Conservation (phyloP, 2,113 vertebrate species). For the Eptesicus fuscus region DNA sequence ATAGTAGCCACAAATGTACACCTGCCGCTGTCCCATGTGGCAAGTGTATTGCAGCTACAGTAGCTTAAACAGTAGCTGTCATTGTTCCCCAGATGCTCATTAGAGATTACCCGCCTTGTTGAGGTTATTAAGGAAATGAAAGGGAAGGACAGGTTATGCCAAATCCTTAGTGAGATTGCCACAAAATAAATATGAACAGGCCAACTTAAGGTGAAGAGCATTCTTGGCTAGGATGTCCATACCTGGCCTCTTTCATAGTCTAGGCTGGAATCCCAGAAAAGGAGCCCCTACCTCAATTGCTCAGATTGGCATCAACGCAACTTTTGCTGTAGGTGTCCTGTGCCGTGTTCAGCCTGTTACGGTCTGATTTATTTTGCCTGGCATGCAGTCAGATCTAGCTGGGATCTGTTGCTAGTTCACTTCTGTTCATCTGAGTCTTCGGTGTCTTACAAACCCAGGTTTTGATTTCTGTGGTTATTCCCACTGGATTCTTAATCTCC, state of each 20-base stretch:
- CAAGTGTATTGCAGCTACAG: constrained; percentile 10
- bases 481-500: background rate
- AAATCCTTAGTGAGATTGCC: background rate
- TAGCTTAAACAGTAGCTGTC: constrained; percentile 45
- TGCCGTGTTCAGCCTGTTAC: background rate
- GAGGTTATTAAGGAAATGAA: constrained; percentile 35
- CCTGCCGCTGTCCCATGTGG: background rate
- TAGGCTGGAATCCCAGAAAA: background rate
- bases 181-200: constrained; percentile 6
- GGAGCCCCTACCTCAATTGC: background rate
- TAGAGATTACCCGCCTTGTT: background rate
- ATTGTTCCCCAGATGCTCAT: constrained; percentile 34
- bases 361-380: background rate
- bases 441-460: background rate
- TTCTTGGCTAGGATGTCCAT: background rate
- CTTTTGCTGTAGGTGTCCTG: background rate
- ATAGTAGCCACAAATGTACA: background rate
- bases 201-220: background rate
- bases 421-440: background rate
- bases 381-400: background rate
- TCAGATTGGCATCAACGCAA: background rate
- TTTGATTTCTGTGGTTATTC: background rate
- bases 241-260: background rate
- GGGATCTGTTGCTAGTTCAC: background rate
- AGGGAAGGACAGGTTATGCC: background rate